A percentile compares a stretch with the other conserved stretches of the same genome.
Conservation (phyloP, 2,888 invertebrate species). For the Caenorhabditis sp. region DNA sequence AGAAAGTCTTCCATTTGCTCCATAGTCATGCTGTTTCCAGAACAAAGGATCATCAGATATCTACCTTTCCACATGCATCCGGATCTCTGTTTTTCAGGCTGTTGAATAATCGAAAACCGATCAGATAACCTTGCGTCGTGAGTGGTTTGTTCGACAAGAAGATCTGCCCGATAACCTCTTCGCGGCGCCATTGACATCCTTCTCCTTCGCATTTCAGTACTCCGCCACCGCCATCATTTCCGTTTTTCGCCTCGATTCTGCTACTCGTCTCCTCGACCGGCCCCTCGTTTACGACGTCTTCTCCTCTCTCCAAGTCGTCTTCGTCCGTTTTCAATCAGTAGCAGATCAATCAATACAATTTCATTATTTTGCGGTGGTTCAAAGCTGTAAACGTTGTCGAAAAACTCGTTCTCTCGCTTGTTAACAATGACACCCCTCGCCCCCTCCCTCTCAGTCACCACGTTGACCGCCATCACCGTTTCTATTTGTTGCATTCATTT, state of each 20-base stretch:
- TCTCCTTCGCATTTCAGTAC: conserved; percentile 17
- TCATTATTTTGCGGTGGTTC: conserved; percentile 4
- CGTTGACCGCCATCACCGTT: conserved; percentile 41
- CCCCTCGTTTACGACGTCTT: conserved; percentile 33
- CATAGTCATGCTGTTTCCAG: no score
- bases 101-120: conserved; percentile 34
- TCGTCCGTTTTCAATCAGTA: conserved; percentile 6
- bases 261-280: background rate
- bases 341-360: conserved; percentile 24
- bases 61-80: background rate
- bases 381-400: conserved; percentile 33
- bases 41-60: no score
- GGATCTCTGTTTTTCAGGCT: conserved; percentile 18
- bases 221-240: conserved; percentile 20
- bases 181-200: background rate
- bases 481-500: conserved; percentile 37
- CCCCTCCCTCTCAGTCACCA: no score
- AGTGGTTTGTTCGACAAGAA: conserved; percentile 26
- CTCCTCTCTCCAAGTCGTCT: background rate
- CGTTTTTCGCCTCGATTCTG: conserved; percentile 19
- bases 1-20: no score
- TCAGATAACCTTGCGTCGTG: conserved; percentile 27
- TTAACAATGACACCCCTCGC: conserved; percentile 62
- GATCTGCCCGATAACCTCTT: conserved; percentile 31
- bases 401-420: conserved; percentile 56